Evolutionary conservation across 1,140 invertebrate species (phyloP).

Genomic region (Batillaria attramentaria): DNA sequence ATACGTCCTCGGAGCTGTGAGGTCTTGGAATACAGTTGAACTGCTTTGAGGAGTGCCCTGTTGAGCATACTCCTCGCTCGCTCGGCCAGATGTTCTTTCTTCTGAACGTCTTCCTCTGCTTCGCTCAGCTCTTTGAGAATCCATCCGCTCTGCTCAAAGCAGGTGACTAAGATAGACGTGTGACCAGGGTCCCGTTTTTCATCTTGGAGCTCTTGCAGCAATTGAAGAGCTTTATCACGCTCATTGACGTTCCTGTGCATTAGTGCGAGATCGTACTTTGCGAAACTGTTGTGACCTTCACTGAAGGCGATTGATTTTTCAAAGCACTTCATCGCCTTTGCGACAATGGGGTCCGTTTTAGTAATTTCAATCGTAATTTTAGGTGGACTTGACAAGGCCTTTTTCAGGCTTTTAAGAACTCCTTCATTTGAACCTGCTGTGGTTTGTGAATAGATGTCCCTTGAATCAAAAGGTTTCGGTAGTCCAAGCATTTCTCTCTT

Average conservation of each 20-base stretch:
- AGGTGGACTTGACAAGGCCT: neutral
- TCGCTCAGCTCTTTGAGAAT: neutral
- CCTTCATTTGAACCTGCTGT: neutral
- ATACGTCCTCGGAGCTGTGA: neutral
- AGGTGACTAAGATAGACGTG: neutral
- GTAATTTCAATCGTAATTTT: neutral
- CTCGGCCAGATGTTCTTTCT: neutral
- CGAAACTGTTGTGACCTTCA: neutral
- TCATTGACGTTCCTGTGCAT: neutral
- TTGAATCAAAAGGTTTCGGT: too few species aligned
- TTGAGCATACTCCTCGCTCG: neutral
- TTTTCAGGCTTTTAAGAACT: neutral
- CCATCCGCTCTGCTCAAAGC: neutral
- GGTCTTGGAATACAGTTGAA: neutral
- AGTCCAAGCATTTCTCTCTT: neutral
- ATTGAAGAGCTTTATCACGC: neutral
- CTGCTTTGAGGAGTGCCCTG: neutral
- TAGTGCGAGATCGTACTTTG: constrained; percentile 12
- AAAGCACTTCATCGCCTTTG: neutral
- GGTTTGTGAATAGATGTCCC: neutral
- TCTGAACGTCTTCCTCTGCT: neutral
- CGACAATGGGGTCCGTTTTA: neutral
- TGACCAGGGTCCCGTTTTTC: too few species aligned
- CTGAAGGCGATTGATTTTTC: constrained; percentile 15
- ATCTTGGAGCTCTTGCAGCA: neutral